phyloP scores from a whole-genome alignment of 2,797 vertebrate species.

The Esox masquinongy region DNA sequence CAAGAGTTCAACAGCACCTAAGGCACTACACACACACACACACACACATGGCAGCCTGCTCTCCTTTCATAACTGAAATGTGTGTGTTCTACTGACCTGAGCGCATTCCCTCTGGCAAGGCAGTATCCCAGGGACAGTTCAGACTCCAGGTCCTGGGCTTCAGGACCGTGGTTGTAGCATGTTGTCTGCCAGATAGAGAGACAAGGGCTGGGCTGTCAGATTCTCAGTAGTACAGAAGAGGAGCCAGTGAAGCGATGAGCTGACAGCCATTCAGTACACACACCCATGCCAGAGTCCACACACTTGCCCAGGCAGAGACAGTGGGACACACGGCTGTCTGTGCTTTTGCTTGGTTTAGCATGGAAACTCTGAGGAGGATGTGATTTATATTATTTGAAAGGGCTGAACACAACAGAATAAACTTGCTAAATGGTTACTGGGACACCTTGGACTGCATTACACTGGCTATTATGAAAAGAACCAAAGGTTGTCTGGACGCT shows the following conservation, averaged over 20 bases:
- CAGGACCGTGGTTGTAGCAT: neutral
- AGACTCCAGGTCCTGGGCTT: neutral
- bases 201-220: constrained; percentile 12
- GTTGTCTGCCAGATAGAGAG: neutral
- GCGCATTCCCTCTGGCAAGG: no score
- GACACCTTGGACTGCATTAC: neutral
- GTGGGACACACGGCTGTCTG: constrained; percentile 5
- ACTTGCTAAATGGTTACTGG: neutral
- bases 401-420: neutral
- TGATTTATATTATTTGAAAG: neutral
- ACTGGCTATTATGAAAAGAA: neutral
- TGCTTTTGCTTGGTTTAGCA: neutral
- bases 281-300: neutral
- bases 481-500: neutral
- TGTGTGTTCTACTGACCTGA: neutral
- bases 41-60: neutral
- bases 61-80: no score
- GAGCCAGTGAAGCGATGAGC: constrained; percentile 24
- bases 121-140: neutral
- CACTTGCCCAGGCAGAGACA: constrained; percentile 2
- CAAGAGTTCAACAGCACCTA: no score
- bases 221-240: constrained; percentile 36
- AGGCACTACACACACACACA: neutral
- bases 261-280: constrained; percentile 35
- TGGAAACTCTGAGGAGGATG: neutral